Evolutionary conservation across 2,113 vertebrate species (phyloP).

Genomic region (Tonatia bakeri): DNA sequence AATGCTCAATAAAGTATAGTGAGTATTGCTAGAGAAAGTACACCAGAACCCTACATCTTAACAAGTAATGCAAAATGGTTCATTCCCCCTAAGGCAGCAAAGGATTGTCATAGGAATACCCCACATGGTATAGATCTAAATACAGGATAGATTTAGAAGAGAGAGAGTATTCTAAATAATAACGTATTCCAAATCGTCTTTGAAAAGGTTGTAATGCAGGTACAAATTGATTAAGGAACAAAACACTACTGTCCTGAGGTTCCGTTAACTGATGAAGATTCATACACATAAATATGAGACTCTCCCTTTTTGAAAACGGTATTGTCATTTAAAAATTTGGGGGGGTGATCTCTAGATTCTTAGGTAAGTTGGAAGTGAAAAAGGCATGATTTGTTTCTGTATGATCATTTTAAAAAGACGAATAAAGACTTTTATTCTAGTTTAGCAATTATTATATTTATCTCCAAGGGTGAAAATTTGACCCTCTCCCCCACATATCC

Average conservation of each 20-base stretch:
- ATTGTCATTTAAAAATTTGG: background rate
- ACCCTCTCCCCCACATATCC: background rate
- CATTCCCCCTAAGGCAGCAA: background rate
- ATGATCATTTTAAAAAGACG: constrained; percentile 23
- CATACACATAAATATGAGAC: background rate
- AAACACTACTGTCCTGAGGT: background rate
- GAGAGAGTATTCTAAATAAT: background rate
- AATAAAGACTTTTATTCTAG: constrained; percentile 32
- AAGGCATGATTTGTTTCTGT: background rate
- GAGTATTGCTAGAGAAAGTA: background rate
- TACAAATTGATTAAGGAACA: background rate
- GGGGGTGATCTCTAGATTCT: constrained; percentile 11
- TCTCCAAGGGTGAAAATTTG: constrained; percentile 11
- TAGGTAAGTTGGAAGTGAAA: background rate
- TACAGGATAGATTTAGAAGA: background rate
- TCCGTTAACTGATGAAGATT: background rate
- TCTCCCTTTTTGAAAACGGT: background rate
- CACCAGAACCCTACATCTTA: background rate
- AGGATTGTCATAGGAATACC: background rate
- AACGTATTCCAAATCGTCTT: background rate
- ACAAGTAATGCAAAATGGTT: background rate
- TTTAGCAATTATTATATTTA: constrained; percentile 21
- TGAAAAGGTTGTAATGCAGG: background rate
- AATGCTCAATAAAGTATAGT: background rate
- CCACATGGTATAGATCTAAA: background rate